A percentile compares a stretch with the other conserved stretches of the same genome.
Conservation (phyloP, 2,797 vertebrate genomes). For the Chromobotia macracanthus region DNA sequence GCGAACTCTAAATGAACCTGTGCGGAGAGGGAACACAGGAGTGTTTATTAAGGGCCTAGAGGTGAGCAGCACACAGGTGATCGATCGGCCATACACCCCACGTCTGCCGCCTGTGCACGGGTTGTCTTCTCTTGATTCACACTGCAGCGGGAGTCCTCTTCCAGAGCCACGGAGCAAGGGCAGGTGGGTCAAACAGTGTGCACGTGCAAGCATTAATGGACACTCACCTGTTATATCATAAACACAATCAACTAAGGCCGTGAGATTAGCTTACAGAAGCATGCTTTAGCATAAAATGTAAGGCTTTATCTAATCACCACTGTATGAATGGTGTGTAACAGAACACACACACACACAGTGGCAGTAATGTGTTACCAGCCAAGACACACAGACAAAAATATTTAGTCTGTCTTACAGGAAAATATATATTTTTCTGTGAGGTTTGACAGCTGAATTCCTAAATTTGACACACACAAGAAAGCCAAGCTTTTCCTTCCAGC, state of each 20-base stretch:
- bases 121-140: slow-evolving; percentile 64
- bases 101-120: slow-evolving; percentile 61
- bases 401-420: neutral
- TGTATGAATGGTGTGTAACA: slow-evolving; percentile 1
- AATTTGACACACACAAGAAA: neutral
- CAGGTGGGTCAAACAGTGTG: slow-evolving; percentile 76
- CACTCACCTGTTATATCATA: neutral
- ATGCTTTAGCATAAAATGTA: neutral
- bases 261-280: neutral
- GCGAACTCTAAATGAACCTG: slow-evolving; percentile 75
- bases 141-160: slow-evolving; percentile 49
- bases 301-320: neutral
- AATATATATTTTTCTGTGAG: neutral
- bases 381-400: slow-evolving; percentile 9
- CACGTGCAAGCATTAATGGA: neutral
- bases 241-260: neutral
- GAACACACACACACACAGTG: neutral
- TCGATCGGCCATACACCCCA: slow-evolving; percentile 67
- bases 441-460: neutral
- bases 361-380: neutral
- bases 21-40: slow-evolving; percentile 77
- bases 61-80: slow-evolving; percentile 81
- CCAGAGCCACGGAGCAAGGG: slow-evolving; percentile 73
- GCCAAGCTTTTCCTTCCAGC: no score
- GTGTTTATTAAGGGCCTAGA: slow-evolving; percentile 86